These are phyloP conservation scores for Plebejus anna DNA, from an alignment of 2,888 invertebrate genomes.

Conservation along the genomic window DNA sequence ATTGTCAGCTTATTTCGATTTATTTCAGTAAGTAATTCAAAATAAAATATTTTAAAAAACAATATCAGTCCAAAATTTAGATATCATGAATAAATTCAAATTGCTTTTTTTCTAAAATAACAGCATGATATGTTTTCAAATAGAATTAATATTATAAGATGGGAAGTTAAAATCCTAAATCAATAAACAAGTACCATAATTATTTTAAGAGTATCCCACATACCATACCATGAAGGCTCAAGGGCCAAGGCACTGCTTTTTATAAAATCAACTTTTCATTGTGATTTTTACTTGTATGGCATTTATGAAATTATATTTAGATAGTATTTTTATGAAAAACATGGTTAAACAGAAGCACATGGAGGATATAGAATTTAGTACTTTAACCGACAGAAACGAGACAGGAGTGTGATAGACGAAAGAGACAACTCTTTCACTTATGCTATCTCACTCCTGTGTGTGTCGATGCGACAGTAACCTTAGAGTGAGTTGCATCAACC, in stretches of 20 bases:
- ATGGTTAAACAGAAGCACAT: too few species aligned
- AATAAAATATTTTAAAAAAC: background rate
- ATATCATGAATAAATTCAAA: background rate
- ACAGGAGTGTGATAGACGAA: too few species aligned
- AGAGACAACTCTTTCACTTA: too few species aligned
- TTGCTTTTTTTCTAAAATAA: background rate
- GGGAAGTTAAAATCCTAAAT: slow-evolving; percentile 21
- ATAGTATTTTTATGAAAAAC: background rate
- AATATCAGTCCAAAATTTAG: slow-evolving; percentile 12
- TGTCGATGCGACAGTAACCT: too few species aligned
- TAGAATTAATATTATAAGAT: slow-evolving; percentile 16
- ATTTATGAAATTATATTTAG: background rate
- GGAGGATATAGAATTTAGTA: background rate
- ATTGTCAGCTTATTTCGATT: background rate
- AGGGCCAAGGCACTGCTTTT: slow-evolving; percentile 76
- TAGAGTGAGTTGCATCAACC: too few species aligned
- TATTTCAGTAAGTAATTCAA: background rate
- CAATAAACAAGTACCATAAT: slow-evolving; percentile 32
- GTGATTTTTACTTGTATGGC: slow-evolving; percentile 37
- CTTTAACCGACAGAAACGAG: background rate
- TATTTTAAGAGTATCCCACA: slow-evolving; percentile 50
- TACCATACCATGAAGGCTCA: slow-evolving; percentile 45
- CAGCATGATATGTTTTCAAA: slow-evolving; percentile 29
- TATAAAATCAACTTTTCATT: slow-evolving; percentile 45
- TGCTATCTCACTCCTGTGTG: too few species aligned